Evolutionary conservation across 1,140 invertebrate species (phyloP).

Genomic region (Pachyrhynchus sulphureomaculatus): DNA sequence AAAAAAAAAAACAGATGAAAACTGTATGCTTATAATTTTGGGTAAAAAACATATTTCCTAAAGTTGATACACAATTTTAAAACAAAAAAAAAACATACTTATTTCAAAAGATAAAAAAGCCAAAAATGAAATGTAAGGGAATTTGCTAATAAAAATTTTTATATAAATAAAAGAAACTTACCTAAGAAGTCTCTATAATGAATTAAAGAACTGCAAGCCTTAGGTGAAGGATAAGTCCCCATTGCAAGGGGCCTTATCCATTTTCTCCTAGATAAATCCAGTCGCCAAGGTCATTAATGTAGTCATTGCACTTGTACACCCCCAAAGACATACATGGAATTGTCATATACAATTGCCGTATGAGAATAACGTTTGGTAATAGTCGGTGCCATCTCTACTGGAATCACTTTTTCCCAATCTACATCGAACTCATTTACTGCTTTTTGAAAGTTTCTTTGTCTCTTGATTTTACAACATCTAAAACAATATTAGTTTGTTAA

Average conservation of each 20-base stretch:
- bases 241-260: constrained; percentile 81
- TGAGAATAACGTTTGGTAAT: constrained; percentile 92
- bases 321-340: constrained; percentile 93
- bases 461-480: constrained; percentile 74
- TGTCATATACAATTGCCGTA: constrained; percentile 79
- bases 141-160: no score
- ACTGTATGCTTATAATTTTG: no score
- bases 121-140: no score
- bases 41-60: no score
- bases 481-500: constrained; percentile 43
- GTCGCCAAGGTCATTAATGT: constrained; percentile 94
- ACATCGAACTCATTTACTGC: constrained; percentile 69
- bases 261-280: constrained; percentile 81
- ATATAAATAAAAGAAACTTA: constrained; percentile 28
- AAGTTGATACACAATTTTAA: no score
- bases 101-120: no score
- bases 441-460: constrained; percentile 65
- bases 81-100: no score
- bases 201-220: constrained; percentile 91
- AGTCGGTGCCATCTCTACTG: constrained; percentile 59
- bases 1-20: no score
- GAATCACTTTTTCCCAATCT: constrained; percentile 63
- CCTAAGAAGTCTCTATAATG: constrained; percentile 71
- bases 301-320: constrained; percentile 90
- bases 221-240: constrained; percentile 93